A percentile compares a stretch with the other conserved stretches of the same genome.
Evolutionary conservation across 2,113 vertebrate species (phyloP).

Genomic region (Echinops telfairi): DNA sequence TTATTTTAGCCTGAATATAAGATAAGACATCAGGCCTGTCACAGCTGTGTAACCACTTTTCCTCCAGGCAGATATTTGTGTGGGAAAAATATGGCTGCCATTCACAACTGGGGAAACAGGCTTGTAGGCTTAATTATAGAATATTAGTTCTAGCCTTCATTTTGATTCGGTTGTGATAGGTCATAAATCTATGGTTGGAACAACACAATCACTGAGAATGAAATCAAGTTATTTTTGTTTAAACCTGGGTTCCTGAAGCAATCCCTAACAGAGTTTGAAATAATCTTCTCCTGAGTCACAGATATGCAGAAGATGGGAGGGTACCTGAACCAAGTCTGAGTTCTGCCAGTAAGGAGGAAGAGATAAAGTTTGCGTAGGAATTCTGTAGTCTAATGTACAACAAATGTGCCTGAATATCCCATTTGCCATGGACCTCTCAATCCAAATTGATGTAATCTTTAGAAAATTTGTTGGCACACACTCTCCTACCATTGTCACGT

Average conservation of each 20-base stretch:
- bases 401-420: neutral
- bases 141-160: neutral
- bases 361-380: neutral
- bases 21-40: neutral
- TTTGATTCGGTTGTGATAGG: neutral
- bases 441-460: neutral
- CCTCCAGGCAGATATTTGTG: neutral
- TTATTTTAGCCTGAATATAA: neutral
- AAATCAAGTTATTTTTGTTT: neutral
- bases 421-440: fast-evolving
- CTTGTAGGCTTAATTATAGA: neutral
- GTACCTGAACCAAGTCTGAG: neutral
- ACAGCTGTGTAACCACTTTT: neutral
- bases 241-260: neutral
- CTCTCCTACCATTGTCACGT: conserved; percentile 79
- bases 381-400: neutral
- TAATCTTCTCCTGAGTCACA: neutral
- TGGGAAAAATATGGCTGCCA: neutral
- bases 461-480: neutral
- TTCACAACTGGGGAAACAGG: no score
- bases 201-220: neutral
- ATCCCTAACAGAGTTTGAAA: neutral
- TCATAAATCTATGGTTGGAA: neutral
- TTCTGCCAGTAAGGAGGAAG: neutral
- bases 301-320: no score